These are phyloP conservation scores for Porites lobata DNA, from an alignment of 92 coral and sea anemone genomes.

Conservation along the genomic window DNA sequence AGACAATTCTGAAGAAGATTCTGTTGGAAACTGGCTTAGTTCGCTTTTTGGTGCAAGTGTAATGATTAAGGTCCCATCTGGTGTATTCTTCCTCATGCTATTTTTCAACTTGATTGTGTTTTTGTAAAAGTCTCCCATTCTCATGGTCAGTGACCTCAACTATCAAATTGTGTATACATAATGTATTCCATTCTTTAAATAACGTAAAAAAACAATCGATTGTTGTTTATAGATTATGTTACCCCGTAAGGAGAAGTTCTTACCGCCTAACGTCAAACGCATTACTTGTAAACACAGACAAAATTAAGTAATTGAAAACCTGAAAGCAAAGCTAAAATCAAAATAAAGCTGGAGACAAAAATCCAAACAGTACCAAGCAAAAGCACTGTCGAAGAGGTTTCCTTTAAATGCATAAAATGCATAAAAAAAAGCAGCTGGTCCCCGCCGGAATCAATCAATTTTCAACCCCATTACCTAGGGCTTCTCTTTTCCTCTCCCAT, in stretches of 20 bases:
- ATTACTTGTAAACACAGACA: too few species aligned
- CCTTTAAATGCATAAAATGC: too few species aligned
- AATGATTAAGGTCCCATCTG: neutral
- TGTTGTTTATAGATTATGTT: neutral
- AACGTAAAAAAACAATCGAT: neutral
- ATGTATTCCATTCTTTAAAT: neutral
- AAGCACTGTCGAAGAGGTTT: too few species aligned
- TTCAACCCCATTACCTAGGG: too few species aligned
- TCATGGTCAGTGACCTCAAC: neutral
- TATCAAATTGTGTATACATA: too few species aligned
- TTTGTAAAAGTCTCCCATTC: neutral
- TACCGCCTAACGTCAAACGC: neutral
- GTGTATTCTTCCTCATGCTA: neutral
- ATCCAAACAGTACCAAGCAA: too few species aligned
- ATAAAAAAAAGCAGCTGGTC: too few species aligned
- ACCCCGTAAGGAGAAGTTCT: neutral
- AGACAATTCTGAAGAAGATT: neutral
- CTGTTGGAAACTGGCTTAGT: conserved; percentile 29
- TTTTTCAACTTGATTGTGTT: neutral
- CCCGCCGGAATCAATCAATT: too few species aligned
- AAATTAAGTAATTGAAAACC: too few species aligned
- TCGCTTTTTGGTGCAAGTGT: conserved; percentile 24
- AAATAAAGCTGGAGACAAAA: too few species aligned
- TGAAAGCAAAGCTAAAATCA: too few species aligned
- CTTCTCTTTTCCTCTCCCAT: too few species aligned